Conservation (phyloP, 2,888 invertebrate species). For the Sipunculus nudus region DNA sequence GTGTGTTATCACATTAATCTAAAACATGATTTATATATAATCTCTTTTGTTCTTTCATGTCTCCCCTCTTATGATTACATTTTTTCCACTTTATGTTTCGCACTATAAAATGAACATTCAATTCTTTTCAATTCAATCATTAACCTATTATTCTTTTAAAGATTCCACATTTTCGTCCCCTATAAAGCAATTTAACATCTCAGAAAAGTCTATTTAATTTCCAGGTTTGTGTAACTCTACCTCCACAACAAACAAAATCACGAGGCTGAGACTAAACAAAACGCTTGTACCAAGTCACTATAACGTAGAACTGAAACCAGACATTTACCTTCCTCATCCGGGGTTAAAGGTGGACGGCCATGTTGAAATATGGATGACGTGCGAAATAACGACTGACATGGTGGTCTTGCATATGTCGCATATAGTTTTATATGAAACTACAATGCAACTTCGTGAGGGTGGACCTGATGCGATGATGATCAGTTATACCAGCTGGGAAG, state of each 20-base stretch:
- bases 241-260: background rate
- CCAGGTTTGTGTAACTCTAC: too few species aligned
- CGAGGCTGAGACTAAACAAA: conserved; percentile 6
- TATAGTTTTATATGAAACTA: background rate
- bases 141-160: too few species aligned
- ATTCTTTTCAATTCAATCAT: too few species aligned
- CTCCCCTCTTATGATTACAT: too few species aligned
- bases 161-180: too few species aligned
- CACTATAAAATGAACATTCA: too few species aligned
- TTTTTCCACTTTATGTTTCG: too few species aligned
- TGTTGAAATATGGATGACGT: conserved; percentile 8
- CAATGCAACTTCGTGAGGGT: background rate
- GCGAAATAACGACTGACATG: conserved; percentile 1
- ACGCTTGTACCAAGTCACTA: conserved; percentile 10
- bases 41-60: too few species aligned
- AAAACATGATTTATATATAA: too few species aligned
- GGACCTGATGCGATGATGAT: background rate
- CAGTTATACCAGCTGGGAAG: conserved; percentile 1
- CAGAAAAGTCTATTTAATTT: too few species aligned
- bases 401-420: conserved; percentile 1
- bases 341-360: conserved; percentile 8
- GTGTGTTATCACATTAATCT: too few species aligned
- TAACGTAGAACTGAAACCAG: conserved; percentile 6
- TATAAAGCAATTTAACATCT: too few species aligned
- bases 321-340: background rate